Percentiles rank a stretch among this genome's conserved stretches.
phyloP scores from a whole-genome alignment of 2,888 invertebrate species.

The Stegana nigrithorax region DNA sequence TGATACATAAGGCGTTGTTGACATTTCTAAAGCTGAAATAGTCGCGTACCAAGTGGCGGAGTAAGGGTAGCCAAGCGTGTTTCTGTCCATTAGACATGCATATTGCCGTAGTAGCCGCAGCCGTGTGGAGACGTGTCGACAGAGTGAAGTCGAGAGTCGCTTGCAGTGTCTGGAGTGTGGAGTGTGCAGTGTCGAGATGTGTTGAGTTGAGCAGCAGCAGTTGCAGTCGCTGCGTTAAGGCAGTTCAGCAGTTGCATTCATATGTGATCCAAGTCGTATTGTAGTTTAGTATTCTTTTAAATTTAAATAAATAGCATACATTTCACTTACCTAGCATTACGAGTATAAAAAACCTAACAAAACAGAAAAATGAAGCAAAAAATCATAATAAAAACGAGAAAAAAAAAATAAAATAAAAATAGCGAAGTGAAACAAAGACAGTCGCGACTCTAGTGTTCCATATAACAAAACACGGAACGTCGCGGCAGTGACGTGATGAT shows the following conservation, averaged over 20 bases:
- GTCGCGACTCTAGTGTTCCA: conserved; percentile 6
- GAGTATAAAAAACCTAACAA: not conserved
- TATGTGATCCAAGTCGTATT: conserved; percentile 66
- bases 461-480: conserved; percentile 29
- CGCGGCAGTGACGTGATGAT: no score
- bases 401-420: no score
- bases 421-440: no score
- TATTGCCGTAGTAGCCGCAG: conserved; percentile 13
- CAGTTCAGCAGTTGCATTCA: conserved; percentile 37
- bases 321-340: conserved; percentile 20
- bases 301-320: conserved; percentile 49
- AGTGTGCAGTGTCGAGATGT: conserved; percentile 12
- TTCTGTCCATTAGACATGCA: conserved; percentile 21
- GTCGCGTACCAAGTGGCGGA: conserved; percentile 24
- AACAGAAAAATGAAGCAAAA: not conserved
- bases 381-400: no score
- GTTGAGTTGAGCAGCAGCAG: conserved; percentile 20
- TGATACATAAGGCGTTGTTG: conserved; percentile 90
- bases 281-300: conserved; percentile 55
- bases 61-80: conserved; percentile 7
- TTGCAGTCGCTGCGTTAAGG: no score
- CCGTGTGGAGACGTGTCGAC: not conserved
- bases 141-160: no score
- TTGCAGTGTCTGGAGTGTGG: no score
- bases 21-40: conserved; percentile 77